Percentiles rank a stretch among this genome's conserved stretches.
phyloP scores from a whole-genome alignment of 2,113 vertebrate genomes.

The Prunella fulvescens region DNA sequence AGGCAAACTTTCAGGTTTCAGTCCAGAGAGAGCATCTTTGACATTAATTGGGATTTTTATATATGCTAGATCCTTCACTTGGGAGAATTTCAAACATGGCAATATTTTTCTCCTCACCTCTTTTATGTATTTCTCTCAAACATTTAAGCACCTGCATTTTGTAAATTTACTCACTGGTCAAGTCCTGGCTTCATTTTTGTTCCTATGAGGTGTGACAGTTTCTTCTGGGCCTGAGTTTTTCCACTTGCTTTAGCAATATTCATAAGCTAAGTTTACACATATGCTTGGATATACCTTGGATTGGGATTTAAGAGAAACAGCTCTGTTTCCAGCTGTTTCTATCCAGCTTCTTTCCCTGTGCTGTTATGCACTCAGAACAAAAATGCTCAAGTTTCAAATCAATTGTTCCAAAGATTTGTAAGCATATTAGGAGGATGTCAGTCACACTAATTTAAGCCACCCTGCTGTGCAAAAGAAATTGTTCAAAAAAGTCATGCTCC shows the following conservation, averaged over 20 bases:
- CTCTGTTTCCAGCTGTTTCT: no score
- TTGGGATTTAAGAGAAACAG: neutral
- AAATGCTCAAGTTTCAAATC: neutral
- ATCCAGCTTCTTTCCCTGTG: neutral
- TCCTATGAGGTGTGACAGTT: neutral
- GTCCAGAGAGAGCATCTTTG: neutral
- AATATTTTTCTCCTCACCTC: neutral
- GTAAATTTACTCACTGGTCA: neutral
- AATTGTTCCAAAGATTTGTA: constrained; percentile 9
- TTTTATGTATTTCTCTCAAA: neutral
- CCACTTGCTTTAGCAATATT: neutral
- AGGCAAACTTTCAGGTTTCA: neutral
- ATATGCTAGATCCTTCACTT: neutral
- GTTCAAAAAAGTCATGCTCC: neutral
- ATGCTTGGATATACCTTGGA: neutral
- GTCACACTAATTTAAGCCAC: constrained; percentile 1
- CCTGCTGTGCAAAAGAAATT: constrained; percentile 13
- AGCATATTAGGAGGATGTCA: neutral
- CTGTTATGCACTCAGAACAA: neutral
- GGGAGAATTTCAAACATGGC: neutral
- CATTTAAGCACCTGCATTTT: neutral
- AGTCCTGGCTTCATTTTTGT: neutral
- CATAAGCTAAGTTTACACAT: neutral
- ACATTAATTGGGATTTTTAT: neutral
- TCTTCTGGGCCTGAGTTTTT: neutral